Conservation (phyloP, 2,113 vertebrate genomes). For the Otocyon megalotis region DNA sequence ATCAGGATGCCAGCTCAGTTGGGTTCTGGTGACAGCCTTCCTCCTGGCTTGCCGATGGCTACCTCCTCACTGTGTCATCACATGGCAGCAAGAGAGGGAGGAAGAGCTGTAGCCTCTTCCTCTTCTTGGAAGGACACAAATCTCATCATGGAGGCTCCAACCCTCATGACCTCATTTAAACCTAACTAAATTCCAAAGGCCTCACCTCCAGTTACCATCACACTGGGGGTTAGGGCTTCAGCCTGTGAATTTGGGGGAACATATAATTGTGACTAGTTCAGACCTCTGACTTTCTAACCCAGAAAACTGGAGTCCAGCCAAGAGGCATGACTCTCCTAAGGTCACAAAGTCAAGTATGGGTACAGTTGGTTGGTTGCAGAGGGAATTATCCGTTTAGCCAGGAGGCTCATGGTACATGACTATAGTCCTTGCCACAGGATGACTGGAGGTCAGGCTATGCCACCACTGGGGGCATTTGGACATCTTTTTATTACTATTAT, state of each 20-base stretch:
- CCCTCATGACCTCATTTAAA: background rate
- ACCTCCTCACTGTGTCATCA: background rate
- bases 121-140: background rate
- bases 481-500: background rate
- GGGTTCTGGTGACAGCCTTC: background rate
- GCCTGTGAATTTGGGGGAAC: accelerated
- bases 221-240: background rate
- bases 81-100: background rate
- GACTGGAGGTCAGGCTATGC: background rate
- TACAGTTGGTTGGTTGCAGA: background rate
- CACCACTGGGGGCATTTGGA: too few relatives aligned
- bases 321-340: background rate
- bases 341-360: background rate
- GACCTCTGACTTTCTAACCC: background rate
- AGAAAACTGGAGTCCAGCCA: background rate
- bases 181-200: background rate
- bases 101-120: background rate
- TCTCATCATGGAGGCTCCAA: background rate
- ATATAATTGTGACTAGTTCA: background rate
- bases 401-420: accelerated
- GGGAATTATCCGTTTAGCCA: background rate
- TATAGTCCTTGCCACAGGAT: accelerated
- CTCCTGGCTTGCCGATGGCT: background rate
- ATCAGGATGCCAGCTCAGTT: accelerated
- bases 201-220: background rate